These are phyloP conservation scores for Thripadectes ignobilis DNA, from an alignment of 2,797 vertebrate species.

Conservation along the genomic window DNA sequence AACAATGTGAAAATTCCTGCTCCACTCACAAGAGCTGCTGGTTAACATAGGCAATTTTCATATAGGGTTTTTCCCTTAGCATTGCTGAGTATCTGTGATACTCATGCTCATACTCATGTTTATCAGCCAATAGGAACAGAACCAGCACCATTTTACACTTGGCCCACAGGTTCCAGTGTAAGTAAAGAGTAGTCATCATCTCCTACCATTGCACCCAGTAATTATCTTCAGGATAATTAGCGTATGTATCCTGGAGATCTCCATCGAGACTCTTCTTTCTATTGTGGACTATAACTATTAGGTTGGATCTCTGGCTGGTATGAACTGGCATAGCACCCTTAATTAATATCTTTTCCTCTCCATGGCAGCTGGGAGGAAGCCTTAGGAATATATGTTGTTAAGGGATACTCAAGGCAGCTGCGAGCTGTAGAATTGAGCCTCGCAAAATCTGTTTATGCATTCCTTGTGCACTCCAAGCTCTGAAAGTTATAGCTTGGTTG, in stretches of 20 bases:
- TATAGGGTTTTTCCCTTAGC: background rate
- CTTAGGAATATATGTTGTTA: conserved; percentile 40
- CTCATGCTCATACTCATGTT: background rate
- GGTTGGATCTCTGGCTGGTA: conserved; percentile 1
- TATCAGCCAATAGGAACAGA: background rate
- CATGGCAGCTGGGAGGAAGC: background rate
- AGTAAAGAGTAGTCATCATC: conserved; percentile 6
- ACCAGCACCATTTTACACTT: background rate
- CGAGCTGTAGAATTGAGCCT: background rate
- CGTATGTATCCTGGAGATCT: conserved; percentile 10
- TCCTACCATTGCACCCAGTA: background rate
- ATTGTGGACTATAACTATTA: conserved; percentile 27
- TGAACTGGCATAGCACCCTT: background rate
- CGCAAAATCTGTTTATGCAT: conserved; percentile 12
- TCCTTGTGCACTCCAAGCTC: background rate
- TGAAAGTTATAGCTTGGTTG: background rate
- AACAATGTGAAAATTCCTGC: background rate
- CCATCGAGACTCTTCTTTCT: conserved; percentile 21
- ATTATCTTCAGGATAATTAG: conserved; percentile 36
- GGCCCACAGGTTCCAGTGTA: background rate
- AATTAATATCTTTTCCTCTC: conserved; percentile 34
- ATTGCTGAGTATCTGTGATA: background rate
- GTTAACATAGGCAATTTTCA: background rate
- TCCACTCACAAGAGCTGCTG: background rate
- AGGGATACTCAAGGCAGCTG: conserved; percentile 26